Evolutionary conservation across 2,797 vertebrate genomes (phyloP), one percentile per base, ranked within the genome.

Genomic region (Lagodon rhomboides): DNA sequence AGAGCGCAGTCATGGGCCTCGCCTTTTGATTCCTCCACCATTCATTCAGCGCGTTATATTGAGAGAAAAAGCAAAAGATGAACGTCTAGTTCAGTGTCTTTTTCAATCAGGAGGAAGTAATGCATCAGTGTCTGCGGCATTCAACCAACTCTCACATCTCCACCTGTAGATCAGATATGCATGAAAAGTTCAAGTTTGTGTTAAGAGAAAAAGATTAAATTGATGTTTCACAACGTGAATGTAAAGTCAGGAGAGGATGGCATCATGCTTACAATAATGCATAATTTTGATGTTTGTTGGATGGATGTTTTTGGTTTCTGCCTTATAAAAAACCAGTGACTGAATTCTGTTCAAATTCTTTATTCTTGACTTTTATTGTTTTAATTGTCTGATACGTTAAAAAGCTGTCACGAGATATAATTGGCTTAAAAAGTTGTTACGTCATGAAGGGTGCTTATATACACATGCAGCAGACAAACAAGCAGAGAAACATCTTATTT

Each of bases 21-120:
- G 69, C 68, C 56, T 67, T 66, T 77, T 25, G 71, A 51, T 64
- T 83, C 1, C 79, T 75, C 66, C 58, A 18, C 60, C 18, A 53
- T 58, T 23, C 8, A 53, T 61, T 68, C 20, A 61, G 41, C 61
- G 18, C 10, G 22, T 54, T 18, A 34, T 38, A 8, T 9, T 41
- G 25, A 46, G 4, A 23, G 13, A 54, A 64, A 64, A 54, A 10
- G 7, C 59, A 9, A 9, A 8, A 7, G 7, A 23, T 17, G 47
- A 68, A 68, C 49, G n/a, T 50, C 6, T n/a, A 12, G 0, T 49
- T 62, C 11, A 16, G 51, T 38, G 25, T 47, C 22, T 47, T 55
- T 58, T 43, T 55, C 27, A 34, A 41, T 16, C 11, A 50, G 15
- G 13, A 61, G 3, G 41, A 82, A 56, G 30, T 46, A 62, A 34